These are phyloP conservation scores for Scalopus aquaticus DNA, from an alignment of 2,113 vertebrate genomes.

Conservation along the genomic window DNA sequence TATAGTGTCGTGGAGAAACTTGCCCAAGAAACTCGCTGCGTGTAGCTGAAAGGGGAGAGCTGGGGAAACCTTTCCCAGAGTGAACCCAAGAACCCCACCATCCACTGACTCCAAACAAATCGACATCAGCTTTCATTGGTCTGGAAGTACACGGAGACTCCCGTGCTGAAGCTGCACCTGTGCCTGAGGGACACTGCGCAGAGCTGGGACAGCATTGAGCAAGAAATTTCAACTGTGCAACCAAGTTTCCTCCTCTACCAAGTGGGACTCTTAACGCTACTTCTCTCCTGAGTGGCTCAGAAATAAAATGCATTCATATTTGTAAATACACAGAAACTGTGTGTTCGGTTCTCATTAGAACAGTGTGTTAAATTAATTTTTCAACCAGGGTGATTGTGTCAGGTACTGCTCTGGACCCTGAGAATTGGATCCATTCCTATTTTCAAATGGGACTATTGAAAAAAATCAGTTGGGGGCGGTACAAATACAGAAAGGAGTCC, in stretches of 20 bases:
- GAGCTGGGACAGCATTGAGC: background rate
- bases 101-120: too few relatives aligned
- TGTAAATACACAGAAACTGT: background rate
- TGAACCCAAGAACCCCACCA: too few relatives aligned
- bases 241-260: background rate
- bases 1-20: too few relatives aligned
- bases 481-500: background rate
- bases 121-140: background rate
- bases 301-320: background rate
- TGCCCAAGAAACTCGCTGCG: too few relatives aligned
- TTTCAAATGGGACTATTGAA: background rate
- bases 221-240: background rate
- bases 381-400: background rate
- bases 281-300: background rate
- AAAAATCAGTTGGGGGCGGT: background rate
- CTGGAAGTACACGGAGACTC: background rate
- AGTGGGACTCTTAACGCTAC: background rate
- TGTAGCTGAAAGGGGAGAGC: too few relatives aligned
- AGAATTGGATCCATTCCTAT: background rate
- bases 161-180: background rate
- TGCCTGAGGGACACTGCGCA: accelerated
- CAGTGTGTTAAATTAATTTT: background rate
- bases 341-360: too few relatives aligned
- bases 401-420: background rate
- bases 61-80: too few relatives aligned